phyloP scores from a whole-genome alignment of 2,888 invertebrate genomes.

The Drosophila rellima region DNA sequence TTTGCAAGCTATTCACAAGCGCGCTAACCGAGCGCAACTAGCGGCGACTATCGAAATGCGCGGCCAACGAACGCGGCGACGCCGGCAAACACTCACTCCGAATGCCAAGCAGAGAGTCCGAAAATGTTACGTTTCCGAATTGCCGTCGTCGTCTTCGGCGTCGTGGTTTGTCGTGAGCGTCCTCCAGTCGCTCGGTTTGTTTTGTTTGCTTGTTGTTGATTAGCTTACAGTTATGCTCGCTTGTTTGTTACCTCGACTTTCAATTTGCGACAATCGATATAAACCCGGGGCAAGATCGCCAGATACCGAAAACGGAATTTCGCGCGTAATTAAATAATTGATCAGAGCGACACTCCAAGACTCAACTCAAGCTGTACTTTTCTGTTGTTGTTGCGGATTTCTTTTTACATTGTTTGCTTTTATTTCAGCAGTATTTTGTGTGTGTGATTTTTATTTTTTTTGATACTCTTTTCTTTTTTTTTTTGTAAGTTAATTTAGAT shows the following conservation, averaged over 20 bases:
- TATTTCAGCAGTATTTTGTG: constrained; percentile 21
- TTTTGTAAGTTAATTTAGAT: constrained; percentile 22
- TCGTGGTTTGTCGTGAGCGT: constrained; percentile 20
- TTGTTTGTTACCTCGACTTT: constrained; percentile 56
- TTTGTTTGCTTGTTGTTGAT: constrained; percentile 32
- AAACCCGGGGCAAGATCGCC: constrained; percentile 18
- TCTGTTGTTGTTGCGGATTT: constrained; percentile 17
- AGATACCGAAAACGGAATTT: constrained; percentile 59
- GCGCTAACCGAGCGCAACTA: constrained; percentile 73
- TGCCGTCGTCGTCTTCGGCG: constrained; percentile 4
- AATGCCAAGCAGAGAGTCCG: constrained; percentile 19
- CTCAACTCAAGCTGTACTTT: constrained; percentile 8
- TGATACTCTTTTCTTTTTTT: constrained; percentile 9
- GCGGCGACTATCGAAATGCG: constrained; percentile 41
- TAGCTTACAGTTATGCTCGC: constrained; percentile 26
- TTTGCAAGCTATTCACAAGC: constrained; percentile 69
- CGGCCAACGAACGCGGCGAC: constrained; percentile 31
- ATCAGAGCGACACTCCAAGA: constrained; percentile 57
- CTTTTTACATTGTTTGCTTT: constrained; percentile 27
- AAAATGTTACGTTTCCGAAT: constrained; percentile 8
- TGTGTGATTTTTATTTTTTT: constrained; percentile 16
- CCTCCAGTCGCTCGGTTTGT: constrained; percentile 44
- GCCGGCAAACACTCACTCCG: constrained; percentile 66
- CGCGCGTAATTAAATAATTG: constrained; percentile 75
- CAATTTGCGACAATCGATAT: constrained; percentile 55